These are phyloP conservation scores for Cheilosia scutellata DNA, from an alignment of 2,888 invertebrate species.

Conservation along the genomic window DNA sequence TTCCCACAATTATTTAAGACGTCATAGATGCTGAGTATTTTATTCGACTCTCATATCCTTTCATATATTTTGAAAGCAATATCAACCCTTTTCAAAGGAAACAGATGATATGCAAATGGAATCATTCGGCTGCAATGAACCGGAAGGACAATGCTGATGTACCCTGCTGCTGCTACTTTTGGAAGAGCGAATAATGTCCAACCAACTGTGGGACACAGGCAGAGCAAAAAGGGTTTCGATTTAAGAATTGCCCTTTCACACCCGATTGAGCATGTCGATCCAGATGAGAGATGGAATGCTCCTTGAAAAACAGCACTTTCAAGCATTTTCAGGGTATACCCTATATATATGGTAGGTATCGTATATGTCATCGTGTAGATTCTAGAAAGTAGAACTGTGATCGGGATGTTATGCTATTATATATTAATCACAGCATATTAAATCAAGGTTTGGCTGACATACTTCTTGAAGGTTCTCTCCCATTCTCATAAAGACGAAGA, in stretches of 20 bases:
- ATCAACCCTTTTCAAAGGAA: slow-evolving; percentile 22
- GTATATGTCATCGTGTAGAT: background rate
- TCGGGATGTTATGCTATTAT: background rate
- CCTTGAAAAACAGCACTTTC: slow-evolving; percentile 2
- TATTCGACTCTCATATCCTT: slow-evolving; percentile 5
- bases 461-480: slow-evolving; percentile 10
- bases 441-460: slow-evolving; percentile 28
- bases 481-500: background rate
- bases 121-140: slow-evolving; percentile 41
- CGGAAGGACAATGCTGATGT: slow-evolving; percentile 19
- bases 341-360: too few relatives aligned
- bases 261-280: slow-evolving; percentile 48
- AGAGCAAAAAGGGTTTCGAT: slow-evolving; percentile 37
- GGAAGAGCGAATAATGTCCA: slow-evolving; percentile 5
- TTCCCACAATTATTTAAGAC: slow-evolving; percentile 64
- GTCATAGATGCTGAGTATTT: slow-evolving; percentile 14
- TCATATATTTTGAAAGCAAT: background rate
- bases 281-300: slow-evolving; percentile 39
- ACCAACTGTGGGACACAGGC: slow-evolving; percentile 19
- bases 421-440: slow-evolving; percentile 7
- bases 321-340: too few relatives aligned
- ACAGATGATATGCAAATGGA: slow-evolving; percentile 57
- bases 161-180: slow-evolving; percentile 11
- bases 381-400: background rate
- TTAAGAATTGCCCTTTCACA: slow-evolving; percentile 49